Evolutionary conservation across 2,113 vertebrate genomes (phyloP), one percentile per base, ranked within the genome.

Genomic region (Cynoglossus semilaevis): DNA sequence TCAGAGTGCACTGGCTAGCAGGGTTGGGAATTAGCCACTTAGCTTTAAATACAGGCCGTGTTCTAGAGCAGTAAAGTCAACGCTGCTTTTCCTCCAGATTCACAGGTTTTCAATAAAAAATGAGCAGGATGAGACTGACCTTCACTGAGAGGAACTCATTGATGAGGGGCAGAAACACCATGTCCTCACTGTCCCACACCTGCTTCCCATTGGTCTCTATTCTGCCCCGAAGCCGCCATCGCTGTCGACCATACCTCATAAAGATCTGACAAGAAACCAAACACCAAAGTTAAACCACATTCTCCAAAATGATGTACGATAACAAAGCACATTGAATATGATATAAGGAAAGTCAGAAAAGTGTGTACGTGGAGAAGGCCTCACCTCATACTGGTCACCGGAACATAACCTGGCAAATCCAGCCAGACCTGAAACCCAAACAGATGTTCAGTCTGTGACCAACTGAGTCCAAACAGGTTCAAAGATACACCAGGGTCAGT

Each of bases 341-440:
- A n/a, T n/a, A n/a, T n/a, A n/a, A n/a, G n/a, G n/a, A n/a, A n/a
- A n/a, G n/a, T n/a, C n/a, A n/a, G n/a, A n/a, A n/a, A n/a, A 13
- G 38, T 41, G 11, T 41, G 38, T 41, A 2, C 12, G 14, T 41
- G 4, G 3, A 40, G 51, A 50, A 1, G 7, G 11, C 71, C 90
- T 85, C 76, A 99, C 96, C 95, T 99, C 96, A 47, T 99, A 99
- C 64, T 97, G 95, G 87, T 99, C 96, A 40, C 96, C 96, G 60
- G 93, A 92, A 85, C 96, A 99, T 63, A 99, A 88, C 63, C 96
- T 87, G 58, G 96, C 96, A 72, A 98, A 99, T 71, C 96, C 96
- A 63, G 95, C 95, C 74, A 99, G 88, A 80, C 96, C 96, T 99
- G 83, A 84, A 67, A 80, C 35, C 67, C 11, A 81, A 46, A 51